Conservation (phyloP, 2,797 vertebrate species). For the Acomys russatus region DNA sequence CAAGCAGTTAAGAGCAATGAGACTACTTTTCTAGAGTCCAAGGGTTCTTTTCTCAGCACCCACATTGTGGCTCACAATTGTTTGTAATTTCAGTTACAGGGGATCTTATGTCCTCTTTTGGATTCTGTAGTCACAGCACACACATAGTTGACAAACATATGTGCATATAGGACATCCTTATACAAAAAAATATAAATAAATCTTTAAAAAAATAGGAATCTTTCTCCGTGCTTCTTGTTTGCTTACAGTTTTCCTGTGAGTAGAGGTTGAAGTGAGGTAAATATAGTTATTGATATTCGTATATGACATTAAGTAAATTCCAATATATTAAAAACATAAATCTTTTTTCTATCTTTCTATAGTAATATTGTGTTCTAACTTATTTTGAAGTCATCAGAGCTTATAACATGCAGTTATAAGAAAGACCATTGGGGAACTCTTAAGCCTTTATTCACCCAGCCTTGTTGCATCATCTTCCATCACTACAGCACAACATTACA, state of each 20-base stretch:
- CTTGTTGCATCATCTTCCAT: background rate
- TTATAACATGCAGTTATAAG: background rate
- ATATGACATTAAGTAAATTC: background rate
- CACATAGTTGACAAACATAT: background rate
- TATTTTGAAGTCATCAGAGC: background rate
- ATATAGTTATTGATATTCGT: background rate
- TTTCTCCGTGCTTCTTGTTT: background rate
- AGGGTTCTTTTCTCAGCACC: background rate
- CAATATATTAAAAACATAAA: constrained; percentile 8
- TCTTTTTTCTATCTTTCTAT: background rate
- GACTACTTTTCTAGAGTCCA: too few relatives aligned
- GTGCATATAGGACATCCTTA: background rate
- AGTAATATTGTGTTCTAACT: background rate
- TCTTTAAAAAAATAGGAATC: background rate
- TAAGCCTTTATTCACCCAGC: background rate
- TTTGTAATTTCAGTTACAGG: background rate
- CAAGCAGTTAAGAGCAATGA: too few relatives aligned
- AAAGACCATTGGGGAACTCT: background rate
- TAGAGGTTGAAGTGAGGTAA: background rate
- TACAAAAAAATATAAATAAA: background rate
- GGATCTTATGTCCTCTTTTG: background rate
- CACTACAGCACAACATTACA: background rate
- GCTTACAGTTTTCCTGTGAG: background rate
- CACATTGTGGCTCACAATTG: background rate
- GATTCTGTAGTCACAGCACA: background rate